Evolutionary conservation across 2,888 invertebrate species (phyloP).

Genomic region (Notodonta ziczac): DNA sequence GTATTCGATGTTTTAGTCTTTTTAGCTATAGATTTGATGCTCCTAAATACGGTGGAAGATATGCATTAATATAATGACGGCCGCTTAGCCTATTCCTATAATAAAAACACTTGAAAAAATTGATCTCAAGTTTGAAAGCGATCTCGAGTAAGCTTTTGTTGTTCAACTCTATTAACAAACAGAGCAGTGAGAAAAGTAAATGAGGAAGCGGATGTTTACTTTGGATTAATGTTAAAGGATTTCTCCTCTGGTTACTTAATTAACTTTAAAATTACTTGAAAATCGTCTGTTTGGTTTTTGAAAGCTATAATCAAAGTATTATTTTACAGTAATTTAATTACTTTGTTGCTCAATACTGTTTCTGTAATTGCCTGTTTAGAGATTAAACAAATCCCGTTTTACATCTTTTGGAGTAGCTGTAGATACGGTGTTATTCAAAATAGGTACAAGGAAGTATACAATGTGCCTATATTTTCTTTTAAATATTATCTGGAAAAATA

Average conservation of each 20-base stretch:
- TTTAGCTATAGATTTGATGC: too few species aligned
- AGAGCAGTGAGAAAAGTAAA: not conserved
- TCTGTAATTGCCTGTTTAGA: not conserved
- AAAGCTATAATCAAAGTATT: not conserved
- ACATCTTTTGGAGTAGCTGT: not conserved
- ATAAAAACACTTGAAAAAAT: too few species aligned
- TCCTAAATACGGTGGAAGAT: too few species aligned
- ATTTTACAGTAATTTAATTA: conserved; percentile 4
- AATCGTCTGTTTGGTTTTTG: not conserved
- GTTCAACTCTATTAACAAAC: too few species aligned
- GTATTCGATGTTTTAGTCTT: too few species aligned
- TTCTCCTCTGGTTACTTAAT: conserved; percentile 3
- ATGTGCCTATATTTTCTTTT: too few species aligned
- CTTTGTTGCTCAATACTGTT: not conserved
- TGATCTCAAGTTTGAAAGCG: too few species aligned
- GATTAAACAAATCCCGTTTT: not conserved
- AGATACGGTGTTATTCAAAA: not conserved
- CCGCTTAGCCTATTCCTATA: too few species aligned
- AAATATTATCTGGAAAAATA: too few species aligned
- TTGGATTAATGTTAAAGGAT: not conserved
- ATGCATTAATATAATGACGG: too few species aligned
- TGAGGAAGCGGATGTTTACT: not conserved
- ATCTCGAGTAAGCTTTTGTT: too few species aligned
- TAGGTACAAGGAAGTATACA: too few species aligned
- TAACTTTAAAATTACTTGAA: conserved; percentile 3